A percentile compares a stretch with the other conserved stretches of the same genome.
These are phyloP conservation scores for Xanthia togata DNA, from an alignment of 2,888 invertebrate genomes.

Conservation along the genomic window DNA sequence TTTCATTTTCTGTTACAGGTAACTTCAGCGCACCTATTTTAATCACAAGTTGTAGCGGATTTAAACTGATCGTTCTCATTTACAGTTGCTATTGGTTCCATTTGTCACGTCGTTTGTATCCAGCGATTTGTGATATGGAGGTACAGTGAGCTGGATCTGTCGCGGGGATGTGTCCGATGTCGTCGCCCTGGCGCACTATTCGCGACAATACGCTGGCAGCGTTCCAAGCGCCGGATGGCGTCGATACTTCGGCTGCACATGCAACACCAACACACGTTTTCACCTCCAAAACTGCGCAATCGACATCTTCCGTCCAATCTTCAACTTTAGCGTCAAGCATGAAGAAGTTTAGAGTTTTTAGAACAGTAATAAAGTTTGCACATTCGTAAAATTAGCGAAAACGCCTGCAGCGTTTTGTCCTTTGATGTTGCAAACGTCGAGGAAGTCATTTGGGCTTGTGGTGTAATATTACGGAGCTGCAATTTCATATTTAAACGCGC, in stretches of 20 bases:
- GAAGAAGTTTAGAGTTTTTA: slow-evolving; percentile 40
- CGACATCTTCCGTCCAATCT: slow-evolving; percentile 43
- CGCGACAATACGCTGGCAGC: slow-evolving; percentile 81
- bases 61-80: slow-evolving; percentile 40
- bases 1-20: slow-evolving; percentile 13
- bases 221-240: slow-evolving; percentile 82
- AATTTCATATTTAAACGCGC: slow-evolving; percentile 66
- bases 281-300: slow-evolving; percentile 43
- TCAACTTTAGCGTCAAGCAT: slow-evolving; percentile 45
- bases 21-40: slow-evolving; percentile 23
- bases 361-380: slow-evolving; percentile 65
- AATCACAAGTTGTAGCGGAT: slow-evolving; percentile 35
- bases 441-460: slow-evolving; percentile 74
- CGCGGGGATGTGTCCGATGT: slow-evolving; percentile 59
- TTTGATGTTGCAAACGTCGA: slow-evolving; percentile 74
- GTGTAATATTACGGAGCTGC: slow-evolving; percentile 68
- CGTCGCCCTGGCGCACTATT: slow-evolving; percentile 77
- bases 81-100: slow-evolving; percentile 34
- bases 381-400: slow-evolving; percentile 72
- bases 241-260: slow-evolving; percentile 73
- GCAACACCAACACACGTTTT: slow-evolving; percentile 63
- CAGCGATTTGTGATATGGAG: slow-evolving; percentile 25
- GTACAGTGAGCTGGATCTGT: slow-evolving; percentile 41
- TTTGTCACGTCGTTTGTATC: slow-evolving; percentile 41
- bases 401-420: slow-evolving; percentile 69